phyloP scores from a whole-genome alignment of 2,797 vertebrate species.

The Clamator glandarius region DNA sequence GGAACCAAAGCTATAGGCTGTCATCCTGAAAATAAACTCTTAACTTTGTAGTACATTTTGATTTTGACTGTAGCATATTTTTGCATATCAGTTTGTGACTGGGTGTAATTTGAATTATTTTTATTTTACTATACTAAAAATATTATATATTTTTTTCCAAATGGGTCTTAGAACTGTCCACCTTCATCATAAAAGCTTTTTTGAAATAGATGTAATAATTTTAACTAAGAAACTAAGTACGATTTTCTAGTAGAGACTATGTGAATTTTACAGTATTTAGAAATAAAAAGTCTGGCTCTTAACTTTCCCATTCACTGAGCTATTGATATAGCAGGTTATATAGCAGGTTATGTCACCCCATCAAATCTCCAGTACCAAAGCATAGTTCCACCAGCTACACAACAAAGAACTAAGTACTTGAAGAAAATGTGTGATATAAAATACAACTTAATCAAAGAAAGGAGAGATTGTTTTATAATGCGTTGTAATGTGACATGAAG shows the following conservation, averaged over 20 bases:
- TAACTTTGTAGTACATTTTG: neutral
- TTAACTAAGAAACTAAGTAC: neutral
- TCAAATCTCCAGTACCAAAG: neutral
- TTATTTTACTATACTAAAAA: neutral
- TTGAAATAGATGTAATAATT: neutral
- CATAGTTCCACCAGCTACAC: neutral
- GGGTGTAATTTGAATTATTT: neutral
- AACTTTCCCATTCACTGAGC: neutral
- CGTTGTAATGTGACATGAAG: neutral
- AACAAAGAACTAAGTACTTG: neutral
- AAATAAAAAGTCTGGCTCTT: neutral
- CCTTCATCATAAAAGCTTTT: neutral
- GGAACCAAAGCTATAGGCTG: neutral
- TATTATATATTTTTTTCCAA: neutral
- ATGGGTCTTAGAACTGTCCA: neutral
- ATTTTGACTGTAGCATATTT: neutral
- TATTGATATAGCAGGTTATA: neutral
- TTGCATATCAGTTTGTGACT: neutral
- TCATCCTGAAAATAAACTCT: constrained; percentile 15
- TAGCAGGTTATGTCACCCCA: neutral
- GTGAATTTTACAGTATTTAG: neutral
- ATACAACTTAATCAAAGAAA: neutral
- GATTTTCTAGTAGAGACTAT: neutral
- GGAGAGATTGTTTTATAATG: neutral
- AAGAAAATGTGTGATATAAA: neutral